These are phyloP conservation scores for Melitaea athalia DNA, from an alignment of 2,888 invertebrate genomes.

Conservation along the genomic window DNA sequence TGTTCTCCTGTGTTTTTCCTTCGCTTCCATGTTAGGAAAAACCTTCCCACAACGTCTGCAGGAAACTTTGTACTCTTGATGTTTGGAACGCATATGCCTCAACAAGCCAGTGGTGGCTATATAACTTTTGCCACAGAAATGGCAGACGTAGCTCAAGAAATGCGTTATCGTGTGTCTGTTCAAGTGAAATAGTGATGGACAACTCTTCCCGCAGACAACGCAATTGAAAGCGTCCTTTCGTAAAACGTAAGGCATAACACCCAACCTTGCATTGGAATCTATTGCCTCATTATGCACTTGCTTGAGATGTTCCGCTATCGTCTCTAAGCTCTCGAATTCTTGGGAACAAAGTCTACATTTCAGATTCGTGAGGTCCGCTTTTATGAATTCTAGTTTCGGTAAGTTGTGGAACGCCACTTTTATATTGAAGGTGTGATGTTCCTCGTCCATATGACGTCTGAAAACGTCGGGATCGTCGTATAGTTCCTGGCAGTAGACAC, in stretches of 20 bases:
- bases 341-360: constrained; percentile 59
- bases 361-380: constrained; percentile 65
- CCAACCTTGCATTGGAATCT: constrained; percentile 55
- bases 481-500: constrained; percentile 72
- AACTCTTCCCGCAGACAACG: constrained; percentile 63
- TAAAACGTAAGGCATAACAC: constrained; percentile 69
- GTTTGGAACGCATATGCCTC: constrained; percentile 65
- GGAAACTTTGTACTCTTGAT: constrained; percentile 65
- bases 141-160: constrained; percentile 69
- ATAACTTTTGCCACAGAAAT: constrained; percentile 71
- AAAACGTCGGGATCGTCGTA: constrained; percentile 66
- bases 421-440: constrained; percentile 62
- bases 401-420: constrained; percentile 68
- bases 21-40: constrained; percentile 71
- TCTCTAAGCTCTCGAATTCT: constrained; percentile 50
- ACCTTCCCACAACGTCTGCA: constrained; percentile 66
- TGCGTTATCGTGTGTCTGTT: constrained; percentile 73
- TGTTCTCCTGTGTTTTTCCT: constrained; percentile 63
- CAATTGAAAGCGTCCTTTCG: constrained; percentile 61
- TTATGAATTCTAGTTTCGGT: constrained; percentile 69
- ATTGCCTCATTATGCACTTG: constrained; percentile 51
- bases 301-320: constrained; percentile 57
- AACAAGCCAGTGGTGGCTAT: constrained; percentile 66
- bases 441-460: constrained; percentile 62
- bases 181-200: constrained; percentile 64